Evolutionary conservation across 2,113 vertebrate genomes (phyloP).

Genomic region (Mus musculus): DNA sequence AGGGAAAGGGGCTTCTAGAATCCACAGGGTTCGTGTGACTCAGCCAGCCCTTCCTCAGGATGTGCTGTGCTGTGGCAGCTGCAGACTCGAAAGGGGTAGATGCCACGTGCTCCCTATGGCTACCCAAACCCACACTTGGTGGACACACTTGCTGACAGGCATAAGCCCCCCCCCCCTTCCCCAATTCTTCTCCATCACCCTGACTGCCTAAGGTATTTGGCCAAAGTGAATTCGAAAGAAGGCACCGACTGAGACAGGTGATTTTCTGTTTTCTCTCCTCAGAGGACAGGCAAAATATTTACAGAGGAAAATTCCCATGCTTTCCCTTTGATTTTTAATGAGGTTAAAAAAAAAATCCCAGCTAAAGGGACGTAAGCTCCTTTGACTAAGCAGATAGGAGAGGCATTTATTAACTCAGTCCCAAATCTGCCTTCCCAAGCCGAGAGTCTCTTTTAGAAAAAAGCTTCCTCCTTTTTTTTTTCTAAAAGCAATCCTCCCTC

Average conservation of each 20-base stretch:
- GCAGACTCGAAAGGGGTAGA: too few species aligned
- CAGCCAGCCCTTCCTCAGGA: background rate
- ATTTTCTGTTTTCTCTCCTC: background rate
- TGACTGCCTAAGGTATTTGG: background rate
- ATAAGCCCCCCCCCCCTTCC: background rate
- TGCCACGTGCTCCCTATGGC: background rate
- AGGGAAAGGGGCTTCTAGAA: constrained; percentile 75
- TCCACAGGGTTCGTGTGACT: background rate
- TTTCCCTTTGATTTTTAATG: background rate
- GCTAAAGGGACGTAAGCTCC: background rate
- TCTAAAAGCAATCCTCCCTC: background rate
- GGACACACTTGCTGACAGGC: background rate
- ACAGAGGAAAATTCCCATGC: background rate
- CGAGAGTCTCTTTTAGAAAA: constrained; percentile 30
- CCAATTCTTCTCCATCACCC: background rate
- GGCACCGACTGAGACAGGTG: fast-evolving
- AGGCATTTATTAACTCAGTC: background rate
- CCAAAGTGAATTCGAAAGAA: background rate
- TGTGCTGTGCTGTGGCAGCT: background rate
- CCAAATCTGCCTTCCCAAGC: background rate
- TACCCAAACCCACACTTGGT: background rate
- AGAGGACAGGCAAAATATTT: background rate
- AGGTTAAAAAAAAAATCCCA: background rate
- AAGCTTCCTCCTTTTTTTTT: background rate
- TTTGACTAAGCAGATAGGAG: background rate